A percentile compares a stretch with the other conserved stretches of the same genome.
These are phyloP conservation scores for Thereva nobilitata DNA, from an alignment of 2,888 invertebrate genomes.

Conservation along the genomic window DNA sequence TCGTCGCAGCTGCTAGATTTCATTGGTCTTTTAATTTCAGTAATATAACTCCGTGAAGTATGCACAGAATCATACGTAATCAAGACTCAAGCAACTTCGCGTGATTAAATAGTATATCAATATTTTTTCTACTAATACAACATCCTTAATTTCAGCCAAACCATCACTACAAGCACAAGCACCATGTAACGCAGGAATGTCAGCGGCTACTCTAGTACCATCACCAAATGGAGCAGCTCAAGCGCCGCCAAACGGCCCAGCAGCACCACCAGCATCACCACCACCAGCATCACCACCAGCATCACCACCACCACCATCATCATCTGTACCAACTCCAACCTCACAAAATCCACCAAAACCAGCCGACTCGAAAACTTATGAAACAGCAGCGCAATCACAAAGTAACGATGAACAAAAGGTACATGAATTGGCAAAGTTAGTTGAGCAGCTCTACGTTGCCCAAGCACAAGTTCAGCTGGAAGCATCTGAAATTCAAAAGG, in stretches of 20 bases:
- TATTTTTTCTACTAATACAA: no score
- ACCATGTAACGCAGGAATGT: no score
- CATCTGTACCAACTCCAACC: not conserved
- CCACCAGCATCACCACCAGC: not conserved
- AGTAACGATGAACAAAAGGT: conserved; percentile 12
- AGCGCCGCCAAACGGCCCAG: not conserved
- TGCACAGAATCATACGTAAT: no score
- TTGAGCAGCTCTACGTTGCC: conserved; percentile 55
- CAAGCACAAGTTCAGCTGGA: conserved; percentile 57
- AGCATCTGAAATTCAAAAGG: conserved; percentile 55
- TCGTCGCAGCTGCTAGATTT: no score
- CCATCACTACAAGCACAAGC: no score
- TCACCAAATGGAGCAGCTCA: not conserved
- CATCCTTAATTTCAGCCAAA: no score
- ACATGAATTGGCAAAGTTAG: conserved; percentile 47
- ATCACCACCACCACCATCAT: conserved; percentile 1
- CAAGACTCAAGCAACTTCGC: no score
- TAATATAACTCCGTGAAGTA: no score
- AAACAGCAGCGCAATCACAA: not conserved
- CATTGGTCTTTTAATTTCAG: no score
- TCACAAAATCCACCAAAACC: not conserved
- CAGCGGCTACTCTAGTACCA: no score
- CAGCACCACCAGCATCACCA: not conserved
- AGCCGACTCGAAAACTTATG: not conserved
- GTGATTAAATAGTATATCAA: no score